Base-by-base conservation (phyloP, 2,113 vertebrate species). In the Arizona elegans region DNA sequence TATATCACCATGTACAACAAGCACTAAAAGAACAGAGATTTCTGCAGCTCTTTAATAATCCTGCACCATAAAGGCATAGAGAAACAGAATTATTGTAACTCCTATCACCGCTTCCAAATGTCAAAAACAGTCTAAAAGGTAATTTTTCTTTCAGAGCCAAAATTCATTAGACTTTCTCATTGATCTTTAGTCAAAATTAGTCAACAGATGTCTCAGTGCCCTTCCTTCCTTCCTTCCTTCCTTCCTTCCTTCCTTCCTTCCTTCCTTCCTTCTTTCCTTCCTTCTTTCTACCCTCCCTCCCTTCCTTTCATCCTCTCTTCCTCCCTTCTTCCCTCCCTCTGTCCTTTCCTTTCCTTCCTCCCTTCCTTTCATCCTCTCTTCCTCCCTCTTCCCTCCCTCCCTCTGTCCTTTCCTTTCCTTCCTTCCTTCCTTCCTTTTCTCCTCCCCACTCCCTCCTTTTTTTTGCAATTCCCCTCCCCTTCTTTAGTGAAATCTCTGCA, bases 1-100 rank as follows among this genome's bases (percentile, higher is more conserved):
- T 95, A 97, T 97, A 96, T 97, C 95, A 94, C 56, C 96, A 96
- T 6, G 94, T 95, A 94, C 96, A 94, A 87, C 95, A 92, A 90
- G 58, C 75, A 93, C 88, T 54, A 95, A 81, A 81, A 81, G 38
- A 93, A 91, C 0, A 87, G 19, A 95, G 43, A 24, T 89, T 95
- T 93, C 93, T 88, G 93, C 91, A 91, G 15, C 87, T n/a, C 92
- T 94, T 95, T 95, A 65, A 96, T 94, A 17, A 53, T 91, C 95
- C 92, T 92, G 59, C 47, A 65, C 55, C 90, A n/a, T 0, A 91
- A 81, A 87, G 93, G 11, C 17, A 88, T 23, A 11, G 19, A 94
- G 38, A 81, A 85, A 95, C 91, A n/a, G 11, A 89, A 8, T 6
- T 6, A 56, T 93, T 92, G 89, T 13, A 93, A 50, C 17, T 26